Evolutionary conservation across 2,113 vertebrate genomes (phyloP), one percentile per base, ranked within the genome.

Genomic region (Stomatorhinus ivindoensis): DNA sequence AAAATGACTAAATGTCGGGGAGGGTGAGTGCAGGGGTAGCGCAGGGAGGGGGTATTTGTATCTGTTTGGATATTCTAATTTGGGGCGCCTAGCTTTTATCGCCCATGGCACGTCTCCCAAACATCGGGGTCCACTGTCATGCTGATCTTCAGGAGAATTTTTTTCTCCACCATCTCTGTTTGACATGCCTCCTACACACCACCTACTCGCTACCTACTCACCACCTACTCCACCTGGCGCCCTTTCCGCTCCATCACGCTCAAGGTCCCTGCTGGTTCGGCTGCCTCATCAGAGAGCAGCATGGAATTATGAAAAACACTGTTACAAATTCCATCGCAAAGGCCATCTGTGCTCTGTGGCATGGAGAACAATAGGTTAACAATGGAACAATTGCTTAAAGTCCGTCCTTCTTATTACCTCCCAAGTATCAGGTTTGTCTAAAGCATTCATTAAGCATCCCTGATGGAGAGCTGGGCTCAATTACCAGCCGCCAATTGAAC

Each of bases 61-160:
- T 76, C 31, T 19, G 2, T 76, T 76, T 15, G 4, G 73, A 19
- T 39, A 19, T 39, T 15, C 35, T 1, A 42, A 76, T 76, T 42
- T 76, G 35, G 73, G 35, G 35, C 17, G n/a, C 73, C 58, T 76
- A 35, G 13, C 31, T 6, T 39, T 76, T 2, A 11, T 10, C 4
- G 5, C 35, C 73, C 31, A 2, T 15, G 15, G 58, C 55, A 88
- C 88, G 69, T 89, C 89, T 53, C 86, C 89, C 88, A 65, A 48
- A 35, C 80, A 47, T 87, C 53, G 15, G 73, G 69, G 89, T 42
- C 17, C 46, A 15, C 50, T 39, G 86, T 58, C 15, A 39, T 76
- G 21, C 87, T 42, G 58, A 88, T 91, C 88, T 88, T 91, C 86
- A 90, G 42, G 44, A 83, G 89, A 91, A 88, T 89, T 47, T 86